Percentiles rank a stretch among this genome's conserved stretches.
Conservation (phyloP, 2,113 vertebrate species). For the Chitala chitala region DNA sequence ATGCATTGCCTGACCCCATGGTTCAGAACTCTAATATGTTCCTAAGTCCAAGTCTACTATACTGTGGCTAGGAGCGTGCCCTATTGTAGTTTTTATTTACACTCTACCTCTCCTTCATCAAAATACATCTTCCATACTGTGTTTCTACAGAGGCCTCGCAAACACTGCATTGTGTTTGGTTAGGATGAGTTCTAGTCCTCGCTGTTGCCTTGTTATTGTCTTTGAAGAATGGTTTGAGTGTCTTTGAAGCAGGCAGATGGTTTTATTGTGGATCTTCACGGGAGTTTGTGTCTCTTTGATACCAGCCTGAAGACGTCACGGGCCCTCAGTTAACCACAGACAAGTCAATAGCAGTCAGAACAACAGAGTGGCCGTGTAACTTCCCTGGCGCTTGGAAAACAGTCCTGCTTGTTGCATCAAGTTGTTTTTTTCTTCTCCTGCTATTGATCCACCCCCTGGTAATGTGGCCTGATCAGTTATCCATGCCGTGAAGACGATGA, state of each 20-base stretch:
- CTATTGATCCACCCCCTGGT: constrained; percentile 14
- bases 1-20: too few relatives aligned
- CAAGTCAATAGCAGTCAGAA: constrained; percentile 31
- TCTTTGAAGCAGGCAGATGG: neutral
- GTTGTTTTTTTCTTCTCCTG: constrained; percentile 35
- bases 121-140: neutral
- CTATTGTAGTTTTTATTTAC: too few relatives aligned
- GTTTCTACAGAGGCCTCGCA: neutral
- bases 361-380: constrained; percentile 29
- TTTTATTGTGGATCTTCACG: constrained; percentile 26
- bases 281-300: constrained; percentile 20
- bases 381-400: constrained; percentile 3
- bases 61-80: too few relatives aligned
- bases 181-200: neutral
- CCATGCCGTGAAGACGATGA: constrained; percentile 18
- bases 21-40: too few relatives aligned
- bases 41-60: too few relatives aligned
- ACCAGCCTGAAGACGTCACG: neutral
- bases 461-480: constrained; percentile 24
- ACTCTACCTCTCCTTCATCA: too few relatives aligned
- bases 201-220: neutral
- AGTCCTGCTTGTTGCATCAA: neutral
- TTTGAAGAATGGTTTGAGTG: neutral
- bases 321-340: constrained; percentile 4
- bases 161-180: neutral